Percentiles rank a stretch among this genome's conserved stretches.
These are phyloP conservation scores for Echinometra lucunter DNA, from an alignment of 53 echinoderm and acorn worm species.

Conservation along the genomic window DNA sequence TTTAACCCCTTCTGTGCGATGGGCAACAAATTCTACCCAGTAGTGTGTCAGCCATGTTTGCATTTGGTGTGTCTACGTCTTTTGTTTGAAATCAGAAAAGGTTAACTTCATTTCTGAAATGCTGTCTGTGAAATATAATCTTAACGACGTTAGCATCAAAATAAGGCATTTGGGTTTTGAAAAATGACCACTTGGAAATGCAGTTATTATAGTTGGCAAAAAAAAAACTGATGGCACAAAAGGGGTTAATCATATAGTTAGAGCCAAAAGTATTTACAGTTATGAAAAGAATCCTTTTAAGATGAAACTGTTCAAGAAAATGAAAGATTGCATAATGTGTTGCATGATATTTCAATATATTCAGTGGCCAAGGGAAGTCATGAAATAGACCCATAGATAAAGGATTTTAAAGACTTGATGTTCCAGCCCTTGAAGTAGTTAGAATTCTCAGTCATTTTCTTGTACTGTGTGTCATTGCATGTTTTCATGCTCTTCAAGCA, in stretches of 20 bases:
- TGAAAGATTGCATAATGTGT: neutral
- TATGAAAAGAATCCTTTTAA: too few species aligned
- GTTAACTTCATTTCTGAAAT: too few species aligned
- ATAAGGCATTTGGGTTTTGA: too few species aligned
- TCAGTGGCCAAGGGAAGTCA: neutral
- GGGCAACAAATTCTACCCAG: too few species aligned
- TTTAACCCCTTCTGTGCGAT: too few species aligned
- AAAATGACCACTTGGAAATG: too few species aligned
- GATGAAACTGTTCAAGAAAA: neutral
- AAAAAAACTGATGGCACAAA: too few species aligned
- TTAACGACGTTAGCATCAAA: neutral
- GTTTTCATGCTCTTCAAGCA: conserved; percentile 13
- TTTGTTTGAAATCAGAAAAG: too few species aligned
- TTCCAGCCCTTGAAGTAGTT: neutral
- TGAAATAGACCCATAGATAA: neutral
- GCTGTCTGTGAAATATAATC: neutral
- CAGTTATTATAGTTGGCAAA: too few species aligned
- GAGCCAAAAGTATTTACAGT: neutral
- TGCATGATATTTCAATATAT: neutral
- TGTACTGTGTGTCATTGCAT: neutral
- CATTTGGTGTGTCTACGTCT: too few species aligned
- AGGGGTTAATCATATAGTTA: neutral
- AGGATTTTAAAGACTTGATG: neutral
- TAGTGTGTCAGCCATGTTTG: too few species aligned
- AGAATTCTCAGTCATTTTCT: neutral